A percentile compares a stretch with the other conserved stretches of the same genome.
Conservation (phyloP, 2,888 invertebrate genomes). For the Cantharis flavilabris region DNA sequence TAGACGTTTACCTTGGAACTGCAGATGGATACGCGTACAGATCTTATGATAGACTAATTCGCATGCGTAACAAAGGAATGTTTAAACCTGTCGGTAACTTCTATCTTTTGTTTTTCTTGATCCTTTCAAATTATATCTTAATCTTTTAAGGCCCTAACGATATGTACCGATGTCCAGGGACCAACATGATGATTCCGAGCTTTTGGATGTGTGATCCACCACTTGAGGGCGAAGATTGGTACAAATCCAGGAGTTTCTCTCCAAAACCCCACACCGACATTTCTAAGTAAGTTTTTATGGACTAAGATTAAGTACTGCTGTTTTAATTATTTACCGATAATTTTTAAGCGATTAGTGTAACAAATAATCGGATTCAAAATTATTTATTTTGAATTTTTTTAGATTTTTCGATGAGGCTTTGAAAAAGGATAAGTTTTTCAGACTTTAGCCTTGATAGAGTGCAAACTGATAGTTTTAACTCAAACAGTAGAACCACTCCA, state of each 20-base stretch:
- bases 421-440: constrained; percentile 38
- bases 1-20: constrained; percentile 59
- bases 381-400: constrained; percentile 6
- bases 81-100: constrained; percentile 56
- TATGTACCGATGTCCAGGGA: constrained; percentile 59
- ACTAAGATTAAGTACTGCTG: too few species aligned
- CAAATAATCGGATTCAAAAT: too few species aligned
- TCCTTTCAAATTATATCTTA: neutral
- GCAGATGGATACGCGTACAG: constrained; percentile 63
- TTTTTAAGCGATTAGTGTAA: too few species aligned
- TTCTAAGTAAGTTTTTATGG: constrained; percentile 35
- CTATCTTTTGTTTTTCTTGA: neutral
- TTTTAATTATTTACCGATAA: too few species aligned
- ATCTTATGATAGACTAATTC: constrained; percentile 56
- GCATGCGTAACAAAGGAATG: constrained; percentile 60
- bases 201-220: constrained; percentile 59
- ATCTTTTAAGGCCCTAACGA: constrained; percentile 55
- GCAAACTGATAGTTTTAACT: neutral
- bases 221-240: constrained; percentile 54
- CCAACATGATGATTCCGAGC: constrained; percentile 57
- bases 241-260: constrained; percentile 50
- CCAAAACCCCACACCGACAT: constrained; percentile 57
- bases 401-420: constrained; percentile 34
- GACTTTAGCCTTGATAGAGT: constrained; percentile 6
- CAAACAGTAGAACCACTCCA: neutral